Evolutionary conservation across 2,888 invertebrate genomes (phyloP), one percentile per base, ranked within the genome.

Genomic region (Actias luna): DNA sequence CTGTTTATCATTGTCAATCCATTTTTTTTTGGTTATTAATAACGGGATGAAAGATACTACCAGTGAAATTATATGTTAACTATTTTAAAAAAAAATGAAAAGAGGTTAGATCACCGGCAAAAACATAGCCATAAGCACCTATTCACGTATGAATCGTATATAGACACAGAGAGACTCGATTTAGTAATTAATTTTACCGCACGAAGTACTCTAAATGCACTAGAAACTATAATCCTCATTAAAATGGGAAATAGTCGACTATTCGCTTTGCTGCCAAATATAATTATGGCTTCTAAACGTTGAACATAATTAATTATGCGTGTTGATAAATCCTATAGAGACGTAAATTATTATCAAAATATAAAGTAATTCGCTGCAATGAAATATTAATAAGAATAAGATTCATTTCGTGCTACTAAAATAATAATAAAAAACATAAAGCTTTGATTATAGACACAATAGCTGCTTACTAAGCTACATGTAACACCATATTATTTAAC

Each of bases 191-290:
- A 92, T 90, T 92, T 89, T 85, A 86, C 86, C 82, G 83, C 83
- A 84, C 81, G 85, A 89, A 90, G 88, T 89, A 81, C 89, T 87
- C 88, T 82, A 88, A 92, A 92, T 90, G 91, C 89, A 89, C 85
- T 83, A 87, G 88, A 88, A 90, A 89, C 90, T 88, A 88, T 92
- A 91, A 92, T 92, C 90, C 91, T 85, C 86, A 88, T 89, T 89
- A 89, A 91, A 91, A 88, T 88, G 78, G 89, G 87, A 90, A 87
- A 89, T 87, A 89, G 80, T 82, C 85, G 84, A 80, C 88, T 87
- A 87, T 91, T 90, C 89, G 84, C 84, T 85, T 80, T 79, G 78
- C 82, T 79, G 85, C 85, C 83, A 88, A 88, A 89, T 89, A 89
- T 89, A 87, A 89, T 89, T 90, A 87, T 85, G 83, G 85, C 84